Evolutionary conservation across 2,797 vertebrate genomes (phyloP).

Genomic region (Poecilia wingei): DNA sequence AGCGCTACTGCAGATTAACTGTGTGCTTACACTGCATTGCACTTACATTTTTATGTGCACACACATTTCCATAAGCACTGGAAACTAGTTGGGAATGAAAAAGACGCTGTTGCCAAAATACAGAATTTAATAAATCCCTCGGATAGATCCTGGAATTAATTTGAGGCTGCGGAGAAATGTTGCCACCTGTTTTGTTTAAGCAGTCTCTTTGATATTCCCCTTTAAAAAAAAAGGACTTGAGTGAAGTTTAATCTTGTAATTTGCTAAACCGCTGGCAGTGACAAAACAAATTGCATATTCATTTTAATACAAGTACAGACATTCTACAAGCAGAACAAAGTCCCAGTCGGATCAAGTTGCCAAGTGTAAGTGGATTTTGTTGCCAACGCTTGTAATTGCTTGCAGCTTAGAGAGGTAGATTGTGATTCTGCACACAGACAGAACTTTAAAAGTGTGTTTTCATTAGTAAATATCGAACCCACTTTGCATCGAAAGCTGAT

Average conservation of each 20-base stretch:
- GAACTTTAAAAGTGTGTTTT: slow-evolving; percentile 28
- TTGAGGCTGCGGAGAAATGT: slow-evolving; percentile 68
- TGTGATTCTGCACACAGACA: slow-evolving; percentile 31
- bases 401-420: slow-evolving; percentile 18
- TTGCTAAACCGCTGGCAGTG: slow-evolving; percentile 69
- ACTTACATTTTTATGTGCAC: slow-evolving; percentile 37
- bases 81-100: slow-evolving; percentile 62
- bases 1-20: slow-evolving; percentile 39
- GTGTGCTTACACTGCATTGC: slow-evolving; percentile 18
- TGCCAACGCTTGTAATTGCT: slow-evolving; percentile 38
- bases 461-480: slow-evolving; percentile 39
- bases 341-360: slow-evolving; percentile 56
- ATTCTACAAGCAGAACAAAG: slow-evolving; percentile 51
- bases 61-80: slow-evolving; percentile 39
- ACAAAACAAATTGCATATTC: slow-evolving; percentile 67
- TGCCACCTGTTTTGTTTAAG: slow-evolving; percentile 80
- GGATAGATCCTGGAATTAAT: slow-evolving; percentile 76
- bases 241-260: slow-evolving; percentile 69
- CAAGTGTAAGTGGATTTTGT: slow-evolving; percentile 35
- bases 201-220: slow-evolving; percentile 82
- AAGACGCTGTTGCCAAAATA: slow-evolving; percentile 72
- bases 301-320: slow-evolving; percentile 60
- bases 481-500: slow-evolving; percentile 16
- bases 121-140: slow-evolving; percentile 81
- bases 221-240: slow-evolving; percentile 65